These are phyloP conservation scores for Benthosema pterotum DNA, from an alignment of 2,797 vertebrate species.

Conservation along the genomic window DNA sequence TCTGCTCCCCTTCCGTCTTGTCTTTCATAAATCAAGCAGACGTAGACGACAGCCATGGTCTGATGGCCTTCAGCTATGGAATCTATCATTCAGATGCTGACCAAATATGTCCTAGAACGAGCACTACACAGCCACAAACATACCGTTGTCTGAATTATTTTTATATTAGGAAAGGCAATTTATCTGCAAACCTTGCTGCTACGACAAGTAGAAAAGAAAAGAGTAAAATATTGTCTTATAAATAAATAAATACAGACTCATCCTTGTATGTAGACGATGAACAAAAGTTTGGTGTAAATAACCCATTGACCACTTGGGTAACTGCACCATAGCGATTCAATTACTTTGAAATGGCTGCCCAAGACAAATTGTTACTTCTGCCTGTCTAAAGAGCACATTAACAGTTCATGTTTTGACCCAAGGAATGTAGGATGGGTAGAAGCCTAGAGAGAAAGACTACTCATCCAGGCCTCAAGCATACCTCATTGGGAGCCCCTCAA, in stretches of 20 bases:
- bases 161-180: slow-evolving; percentile 28
- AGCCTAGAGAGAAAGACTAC: slow-evolving; percentile 26
- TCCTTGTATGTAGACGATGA: neutral
- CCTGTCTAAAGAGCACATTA: slow-evolving; percentile 71
- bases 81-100: slow-evolving; percentile 43
- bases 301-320: slow-evolving; percentile 1
- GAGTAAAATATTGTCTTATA: slow-evolving; percentile 10
- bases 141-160: slow-evolving; percentile 50
- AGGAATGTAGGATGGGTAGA: slow-evolving; percentile 29
- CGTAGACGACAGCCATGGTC: slow-evolving; percentile 21
- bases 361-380: slow-evolving; percentile 27
- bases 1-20: slow-evolving; percentile 24
- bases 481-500: slow-evolving; percentile 21
- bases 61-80: slow-evolving; percentile 23
- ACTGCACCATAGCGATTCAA: slow-evolving; percentile 2
- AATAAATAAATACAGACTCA: slow-evolving; percentile 11
- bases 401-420: slow-evolving; percentile 51
- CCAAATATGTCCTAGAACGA: slow-evolving; percentile 20
- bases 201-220: slow-evolving; percentile 13
- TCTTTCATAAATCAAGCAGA: slow-evolving; percentile 22
- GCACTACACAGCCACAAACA: slow-evolving; percentile 34
- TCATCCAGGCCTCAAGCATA: slow-evolving; percentile 37
- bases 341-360: neutral
- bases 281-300: slow-evolving; percentile 9
- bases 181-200: slow-evolving; percentile 18